Conservation (phyloP, 2,888 invertebrate species). For the Leuctra nigra region DNA sequence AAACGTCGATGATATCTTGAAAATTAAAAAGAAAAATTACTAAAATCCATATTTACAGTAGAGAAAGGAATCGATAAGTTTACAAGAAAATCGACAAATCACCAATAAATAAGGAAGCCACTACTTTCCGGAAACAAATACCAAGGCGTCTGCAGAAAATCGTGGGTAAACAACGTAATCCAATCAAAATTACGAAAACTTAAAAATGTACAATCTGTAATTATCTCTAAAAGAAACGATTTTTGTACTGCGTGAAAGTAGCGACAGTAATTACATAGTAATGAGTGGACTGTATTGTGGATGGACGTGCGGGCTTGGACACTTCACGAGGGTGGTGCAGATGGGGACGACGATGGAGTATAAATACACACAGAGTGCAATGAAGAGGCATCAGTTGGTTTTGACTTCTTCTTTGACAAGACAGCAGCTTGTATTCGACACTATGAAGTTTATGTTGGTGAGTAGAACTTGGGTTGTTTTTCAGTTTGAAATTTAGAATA, state of each 20-base stretch:
- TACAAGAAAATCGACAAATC: too few relatives aligned
- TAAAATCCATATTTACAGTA: too few relatives aligned
- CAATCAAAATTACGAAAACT: slow-evolving; percentile 14
- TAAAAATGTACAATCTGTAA: slow-evolving; percentile 2
- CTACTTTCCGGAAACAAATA: too few relatives aligned
- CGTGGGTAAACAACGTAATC: slow-evolving; percentile 9
- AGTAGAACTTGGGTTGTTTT: background rate
- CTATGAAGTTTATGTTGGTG: slow-evolving; percentile 7
- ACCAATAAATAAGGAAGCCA: too few relatives aligned
- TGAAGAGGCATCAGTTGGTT: slow-evolving; percentile 18
- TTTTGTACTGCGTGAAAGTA: slow-evolving; percentile 13
- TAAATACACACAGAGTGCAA: slow-evolving; percentile 8
- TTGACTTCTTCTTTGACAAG: background rate
- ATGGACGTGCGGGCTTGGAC: background rate
- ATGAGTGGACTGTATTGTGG: background rate
- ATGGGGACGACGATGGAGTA: slow-evolving; percentile 11
- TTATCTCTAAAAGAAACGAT: slow-evolving; percentile 2
- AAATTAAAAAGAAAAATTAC: too few relatives aligned
- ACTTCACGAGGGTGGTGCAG: slow-evolving; percentile 1
- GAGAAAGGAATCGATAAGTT: too few relatives aligned
- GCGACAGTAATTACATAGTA: slow-evolving; percentile 2
- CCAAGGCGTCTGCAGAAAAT: background rate
- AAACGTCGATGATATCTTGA: too few relatives aligned
- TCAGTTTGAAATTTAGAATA: too few relatives aligned
- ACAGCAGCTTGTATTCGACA: background rate